Evolutionary conservation across 2,113 vertebrate genomes (phyloP).

Genomic region (Trochalopteron elliotii): DNA sequence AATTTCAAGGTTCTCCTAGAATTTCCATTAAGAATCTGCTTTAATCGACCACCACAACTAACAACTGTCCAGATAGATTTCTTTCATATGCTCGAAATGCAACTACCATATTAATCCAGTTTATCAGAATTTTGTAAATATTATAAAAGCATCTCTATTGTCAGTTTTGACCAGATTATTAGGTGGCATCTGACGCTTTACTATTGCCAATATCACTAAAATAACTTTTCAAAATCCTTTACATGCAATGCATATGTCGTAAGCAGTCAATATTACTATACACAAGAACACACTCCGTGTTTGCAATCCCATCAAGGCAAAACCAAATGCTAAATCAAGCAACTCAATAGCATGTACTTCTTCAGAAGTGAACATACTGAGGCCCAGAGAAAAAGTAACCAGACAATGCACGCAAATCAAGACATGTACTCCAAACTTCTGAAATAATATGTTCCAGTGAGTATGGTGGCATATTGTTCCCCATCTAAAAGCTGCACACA

Average conservation of each 20-base stretch:
- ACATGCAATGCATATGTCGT: neutral
- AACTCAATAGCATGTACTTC: neutral
- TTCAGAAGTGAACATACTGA: neutral
- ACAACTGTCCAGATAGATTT: neutral
- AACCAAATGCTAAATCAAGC: constrained; percentile 4
- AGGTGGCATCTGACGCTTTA: neutral
- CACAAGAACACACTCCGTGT: neutral
- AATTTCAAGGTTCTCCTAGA: neutral
- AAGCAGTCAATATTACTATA: neutral
- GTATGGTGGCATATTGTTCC: neutral
- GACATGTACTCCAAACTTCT: neutral
- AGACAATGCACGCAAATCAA: neutral
- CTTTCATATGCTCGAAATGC: neutral
- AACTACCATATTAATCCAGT: neutral
- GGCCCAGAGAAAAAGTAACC: neutral
- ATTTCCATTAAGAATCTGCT: neutral
- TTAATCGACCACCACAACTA: neutral
- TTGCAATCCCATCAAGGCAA: neutral
- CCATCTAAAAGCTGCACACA: neutral
- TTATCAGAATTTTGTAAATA: neutral
- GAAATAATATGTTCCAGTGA: neutral
- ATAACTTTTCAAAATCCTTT: constrained; percentile 16
- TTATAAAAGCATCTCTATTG: neutral
- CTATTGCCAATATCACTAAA: neutral
- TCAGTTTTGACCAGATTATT: constrained; percentile 2